A percentile compares a stretch with the other conserved stretches of the same genome.
These are phyloP conservation scores for Sebastes minor DNA, from an alignment of 2,797 vertebrate species.

Conservation along the genomic window DNA sequence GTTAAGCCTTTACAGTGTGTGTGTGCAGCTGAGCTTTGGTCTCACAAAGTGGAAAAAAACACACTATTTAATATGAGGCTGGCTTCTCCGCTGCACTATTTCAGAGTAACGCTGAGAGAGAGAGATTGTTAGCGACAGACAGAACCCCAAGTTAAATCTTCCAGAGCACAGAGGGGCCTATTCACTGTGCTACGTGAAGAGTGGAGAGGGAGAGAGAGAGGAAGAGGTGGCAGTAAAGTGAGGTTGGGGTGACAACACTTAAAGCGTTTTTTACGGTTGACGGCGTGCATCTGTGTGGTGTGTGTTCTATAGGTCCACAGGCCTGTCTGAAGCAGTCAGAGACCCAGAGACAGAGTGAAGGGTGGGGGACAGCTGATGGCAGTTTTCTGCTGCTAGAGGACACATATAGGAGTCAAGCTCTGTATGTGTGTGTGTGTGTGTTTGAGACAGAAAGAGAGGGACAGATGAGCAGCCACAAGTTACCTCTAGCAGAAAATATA, in stretches of 20 bases:
- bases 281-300: constrained; percentile 32
- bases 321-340: constrained; percentile 24
- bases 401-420: not conserved
- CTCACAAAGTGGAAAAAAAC: not conserved
- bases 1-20: not conserved
- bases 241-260: constrained; percentile 44
- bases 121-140: constrained; percentile 51
- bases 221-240: not conserved
- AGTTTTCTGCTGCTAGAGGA: constrained; percentile 2
- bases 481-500: constrained; percentile 20
- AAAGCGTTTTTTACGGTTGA: constrained; percentile 23
- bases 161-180: constrained; percentile 62
- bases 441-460: not conserved
- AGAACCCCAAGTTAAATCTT: constrained; percentile 57
- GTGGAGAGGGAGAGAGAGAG: not conserved
- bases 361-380: constrained; percentile 26
- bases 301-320: constrained; percentile 14
- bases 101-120: constrained; percentile 35
- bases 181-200: constrained; percentile 55
- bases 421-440: not conserved
- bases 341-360: constrained; percentile 14
- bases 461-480: not conserved
- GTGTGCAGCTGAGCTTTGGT: not conserved
- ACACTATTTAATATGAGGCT: constrained; percentile 12
- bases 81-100: constrained; percentile 28